These are phyloP conservation scores for Oedothorax gibbosus DNA, from an alignment of 1,140 invertebrate genomes.

Conservation along the genomic window DNA sequence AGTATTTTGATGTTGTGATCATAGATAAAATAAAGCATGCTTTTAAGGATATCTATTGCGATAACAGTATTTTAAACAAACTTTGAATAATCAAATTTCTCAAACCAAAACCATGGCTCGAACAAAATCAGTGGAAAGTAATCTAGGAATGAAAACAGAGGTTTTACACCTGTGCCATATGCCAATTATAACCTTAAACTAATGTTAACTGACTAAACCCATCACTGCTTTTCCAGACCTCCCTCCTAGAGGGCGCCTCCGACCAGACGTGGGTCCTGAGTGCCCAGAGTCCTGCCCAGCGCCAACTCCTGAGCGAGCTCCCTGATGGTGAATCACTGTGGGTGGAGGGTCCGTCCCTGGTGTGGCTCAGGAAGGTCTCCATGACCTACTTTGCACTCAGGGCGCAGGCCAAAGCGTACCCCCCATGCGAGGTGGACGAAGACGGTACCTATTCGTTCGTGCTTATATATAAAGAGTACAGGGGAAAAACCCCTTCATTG, in stretches of 20 bases:
- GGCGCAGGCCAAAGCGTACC: constrained; percentile 73
- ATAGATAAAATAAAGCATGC: no score
- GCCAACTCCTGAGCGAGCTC: constrained; percentile 79
- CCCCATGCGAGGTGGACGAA: constrained; percentile 69
- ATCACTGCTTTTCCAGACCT: constrained; percentile 61
- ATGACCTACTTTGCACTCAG: constrained; percentile 89
- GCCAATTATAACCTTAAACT: no score
- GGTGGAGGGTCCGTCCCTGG: constrained; percentile 87
- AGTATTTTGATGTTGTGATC: no score
- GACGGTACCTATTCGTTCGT: constrained; percentile 74
- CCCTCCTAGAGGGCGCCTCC: constrained; percentile 77
- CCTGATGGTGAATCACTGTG: constrained; percentile 78
- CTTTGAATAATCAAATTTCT: no score
- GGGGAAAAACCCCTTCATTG: background rate
- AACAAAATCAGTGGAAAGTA: no score
- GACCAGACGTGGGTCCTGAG: constrained; percentile 96
- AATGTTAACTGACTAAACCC: no score
- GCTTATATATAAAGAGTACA: background rate
- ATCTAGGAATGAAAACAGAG: no score
- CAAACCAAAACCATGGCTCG: no score
- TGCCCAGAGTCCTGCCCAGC: constrained; percentile 84
- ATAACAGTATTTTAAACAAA: no score
- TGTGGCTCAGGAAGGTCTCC: constrained; percentile 81
- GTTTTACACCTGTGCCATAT: no score
- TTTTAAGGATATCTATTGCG: no score